Evolutionary conservation across 2,113 vertebrate genomes (phyloP).

Genomic region (Oryzias celebensis): DNA sequence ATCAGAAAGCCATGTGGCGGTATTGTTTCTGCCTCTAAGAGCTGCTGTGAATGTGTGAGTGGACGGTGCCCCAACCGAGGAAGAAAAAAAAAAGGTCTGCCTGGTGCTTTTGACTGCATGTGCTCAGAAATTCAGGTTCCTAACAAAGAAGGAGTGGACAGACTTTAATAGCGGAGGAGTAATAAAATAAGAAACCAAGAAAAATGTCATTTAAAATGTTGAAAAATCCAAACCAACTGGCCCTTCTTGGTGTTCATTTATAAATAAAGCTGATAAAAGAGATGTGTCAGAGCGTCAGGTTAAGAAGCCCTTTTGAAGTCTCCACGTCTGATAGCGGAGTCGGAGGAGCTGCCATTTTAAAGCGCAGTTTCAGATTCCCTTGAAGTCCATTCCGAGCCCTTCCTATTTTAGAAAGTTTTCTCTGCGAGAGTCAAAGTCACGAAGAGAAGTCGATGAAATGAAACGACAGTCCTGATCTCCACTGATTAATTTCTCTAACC

Average conservation of each 20-base stretch:
- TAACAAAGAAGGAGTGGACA: constrained; percentile 37
- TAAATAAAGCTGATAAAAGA: constrained; percentile 51
- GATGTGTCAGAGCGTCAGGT: constrained; percentile 29
- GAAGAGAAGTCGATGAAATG: constrained; percentile 44
- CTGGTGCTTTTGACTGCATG: constrained; percentile 4
- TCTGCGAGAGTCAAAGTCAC: constrained; percentile 47
- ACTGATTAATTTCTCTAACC: constrained; percentile 40
- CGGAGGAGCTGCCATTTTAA: constrained; percentile 23
- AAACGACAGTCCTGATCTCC: constrained; percentile 46
- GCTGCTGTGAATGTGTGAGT: constrained; percentile 58
- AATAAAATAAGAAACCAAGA: constrained; percentile 20
- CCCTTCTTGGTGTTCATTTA: constrained; percentile 40
- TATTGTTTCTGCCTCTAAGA: constrained; percentile 52
- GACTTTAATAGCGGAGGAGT: constrained; percentile 29
- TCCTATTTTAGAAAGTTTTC: constrained; percentile 38
- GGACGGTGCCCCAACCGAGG: constrained; percentile 13
- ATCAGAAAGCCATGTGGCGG: constrained; percentile 50
- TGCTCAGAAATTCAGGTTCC: constrained; percentile 39
- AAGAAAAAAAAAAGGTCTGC: no score
- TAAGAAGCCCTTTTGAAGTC: constrained; percentile 42
- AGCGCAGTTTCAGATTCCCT: constrained; percentile 33
- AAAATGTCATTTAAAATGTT: constrained; percentile 20
- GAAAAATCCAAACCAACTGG: constrained; percentile 2
- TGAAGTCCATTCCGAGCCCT: constrained; percentile 20
- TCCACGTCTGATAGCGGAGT: constrained; percentile 14